Evolutionary conservation across 2,888 invertebrate genomes (phyloP).

Genomic region (Girardia tigrina): DNA sequence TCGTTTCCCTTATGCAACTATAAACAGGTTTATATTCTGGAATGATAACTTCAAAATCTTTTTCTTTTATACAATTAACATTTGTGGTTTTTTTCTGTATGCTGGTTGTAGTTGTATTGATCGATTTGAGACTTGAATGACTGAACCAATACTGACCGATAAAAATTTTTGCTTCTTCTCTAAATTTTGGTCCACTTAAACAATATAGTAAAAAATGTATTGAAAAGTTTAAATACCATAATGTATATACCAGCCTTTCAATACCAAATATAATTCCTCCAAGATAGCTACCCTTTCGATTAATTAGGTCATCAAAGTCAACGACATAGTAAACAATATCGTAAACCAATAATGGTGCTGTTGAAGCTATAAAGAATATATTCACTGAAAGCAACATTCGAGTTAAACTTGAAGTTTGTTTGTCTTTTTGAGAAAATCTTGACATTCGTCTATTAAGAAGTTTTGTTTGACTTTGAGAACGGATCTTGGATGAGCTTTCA

Average conservation of each 20-base stretch:
- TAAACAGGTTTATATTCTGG: not conserved
- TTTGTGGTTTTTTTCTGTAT: not conserved
- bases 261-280: conserved; percentile 31
- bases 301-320: conserved; percentile 21
- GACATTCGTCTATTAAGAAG: not conserved
- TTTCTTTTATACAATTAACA: not conserved
- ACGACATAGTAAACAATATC: conserved; percentile 24
- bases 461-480: not conserved
- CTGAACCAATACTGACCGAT: not conserved
- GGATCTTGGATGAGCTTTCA: not conserved
- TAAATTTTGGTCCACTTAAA: conserved; percentile 32
- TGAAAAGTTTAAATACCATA: conserved; percentile 33
- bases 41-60: not conserved
- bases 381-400: conserved; percentile 33
- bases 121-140: not conserved
- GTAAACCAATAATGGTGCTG: conserved; percentile 31
- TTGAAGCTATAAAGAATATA: conserved; percentile 33
- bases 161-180: conserved; percentile 29
- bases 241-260: conserved; percentile 28
- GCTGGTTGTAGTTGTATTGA: not conserved
- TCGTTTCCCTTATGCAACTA: not conserved
- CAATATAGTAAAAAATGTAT: conserved; percentile 35
- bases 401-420: conserved; percentile 29
- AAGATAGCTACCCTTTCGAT: not conserved
- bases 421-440: not conserved